phyloP scores from a whole-genome alignment of 2,888 invertebrate species.

The Tipula lateralis region DNA sequence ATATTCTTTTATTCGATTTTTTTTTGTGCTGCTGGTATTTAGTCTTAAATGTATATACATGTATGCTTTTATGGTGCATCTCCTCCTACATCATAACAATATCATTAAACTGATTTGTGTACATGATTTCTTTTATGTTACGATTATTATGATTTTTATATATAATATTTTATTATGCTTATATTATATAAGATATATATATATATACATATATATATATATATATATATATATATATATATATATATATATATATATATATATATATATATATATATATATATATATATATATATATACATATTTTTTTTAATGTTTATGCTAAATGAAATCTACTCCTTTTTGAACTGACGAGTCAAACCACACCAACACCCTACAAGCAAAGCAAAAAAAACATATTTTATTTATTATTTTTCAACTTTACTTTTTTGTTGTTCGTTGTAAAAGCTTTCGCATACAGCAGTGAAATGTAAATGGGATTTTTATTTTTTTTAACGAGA shows the following conservation, averaged over 20 bases:
- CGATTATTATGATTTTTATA: neutral
- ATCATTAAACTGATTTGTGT: conserved; percentile 19
- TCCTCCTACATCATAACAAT: neutral
- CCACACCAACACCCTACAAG: neutral
- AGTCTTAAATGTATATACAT: no score
- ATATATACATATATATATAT: no score
- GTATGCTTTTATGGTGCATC: neutral
- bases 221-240: no score
- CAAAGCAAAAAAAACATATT: neutral
- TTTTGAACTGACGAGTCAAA: neutral
- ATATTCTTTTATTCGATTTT: no score
- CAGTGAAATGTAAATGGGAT: neutral
- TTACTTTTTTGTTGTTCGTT: neutral
- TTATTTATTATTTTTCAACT: neutral
- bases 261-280: no score
- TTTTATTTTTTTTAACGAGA: neutral
- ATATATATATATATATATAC: neutral
- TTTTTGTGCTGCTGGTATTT: no score
- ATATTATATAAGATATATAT: no score
- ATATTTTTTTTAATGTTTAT: neutral
- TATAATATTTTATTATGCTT: neutral
- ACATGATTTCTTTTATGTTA: conserved; percentile 1
- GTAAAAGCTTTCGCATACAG: neutral
- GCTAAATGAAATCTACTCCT: conserved; percentile 11
- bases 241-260: no score